Evolutionary conservation across 1,140 invertebrate species (phyloP).

Genomic region (Homarus americanus): DNA sequence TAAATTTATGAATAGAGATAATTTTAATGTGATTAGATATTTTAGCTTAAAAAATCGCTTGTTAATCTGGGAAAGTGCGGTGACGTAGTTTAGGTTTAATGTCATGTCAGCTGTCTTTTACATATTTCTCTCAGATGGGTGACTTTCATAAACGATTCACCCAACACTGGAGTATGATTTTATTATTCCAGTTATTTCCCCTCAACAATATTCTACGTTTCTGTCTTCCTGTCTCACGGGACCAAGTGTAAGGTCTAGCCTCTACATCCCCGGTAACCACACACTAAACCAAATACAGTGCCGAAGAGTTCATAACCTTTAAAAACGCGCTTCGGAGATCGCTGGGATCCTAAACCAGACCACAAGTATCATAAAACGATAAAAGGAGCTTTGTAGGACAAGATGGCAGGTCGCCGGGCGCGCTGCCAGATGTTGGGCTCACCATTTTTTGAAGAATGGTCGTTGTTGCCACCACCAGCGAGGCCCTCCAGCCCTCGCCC

Average conservation of each 20-base stretch:
- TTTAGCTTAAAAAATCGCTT: too few species aligned
- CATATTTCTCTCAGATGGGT: too few species aligned
- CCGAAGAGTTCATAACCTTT: conserved; percentile 40
- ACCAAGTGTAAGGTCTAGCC: too few species aligned
- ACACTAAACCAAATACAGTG: conserved; percentile 39
- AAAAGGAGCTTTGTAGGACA: conserved; percentile 59
- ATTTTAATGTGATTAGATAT: too few species aligned
- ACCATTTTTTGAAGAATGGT: background rate
- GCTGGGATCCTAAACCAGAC: conserved; percentile 39
- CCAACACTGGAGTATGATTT: too few species aligned
- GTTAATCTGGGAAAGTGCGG: too few species aligned
- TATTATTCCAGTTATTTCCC: too few species aligned
- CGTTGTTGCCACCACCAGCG: background rate
- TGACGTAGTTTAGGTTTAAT: too few species aligned
- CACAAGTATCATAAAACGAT: conserved; percentile 64
- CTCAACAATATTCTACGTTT: background rate
- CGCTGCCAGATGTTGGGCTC: conserved; percentile 26
- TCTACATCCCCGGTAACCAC: background rate
- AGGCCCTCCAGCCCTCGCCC: background rate
- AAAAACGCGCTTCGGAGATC: conserved; percentile 11
- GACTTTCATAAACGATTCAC: too few species aligned
- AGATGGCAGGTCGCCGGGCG: conserved; percentile 10
- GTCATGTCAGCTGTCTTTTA: too few species aligned
- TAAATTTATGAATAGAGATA: too few species aligned
- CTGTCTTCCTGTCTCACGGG: background rate